phyloP scores from a whole-genome alignment of 2,888 invertebrate genomes.

The Azorinus chamasolen region DNA sequence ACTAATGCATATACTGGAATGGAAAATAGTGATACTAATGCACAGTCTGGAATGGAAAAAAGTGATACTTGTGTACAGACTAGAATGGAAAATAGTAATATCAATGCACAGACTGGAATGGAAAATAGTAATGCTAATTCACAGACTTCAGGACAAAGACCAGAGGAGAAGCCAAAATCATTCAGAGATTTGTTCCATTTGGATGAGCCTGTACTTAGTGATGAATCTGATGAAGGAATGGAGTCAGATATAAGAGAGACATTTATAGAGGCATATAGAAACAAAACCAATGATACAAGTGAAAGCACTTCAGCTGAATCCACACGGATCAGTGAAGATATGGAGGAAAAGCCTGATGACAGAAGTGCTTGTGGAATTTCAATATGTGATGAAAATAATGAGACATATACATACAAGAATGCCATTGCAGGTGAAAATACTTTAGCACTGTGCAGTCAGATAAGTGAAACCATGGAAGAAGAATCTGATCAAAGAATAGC shows the following conservation, averaged over 20 bases:
- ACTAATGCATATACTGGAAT: neutral
- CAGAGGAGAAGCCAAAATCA: no score
- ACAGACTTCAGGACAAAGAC: conserved; percentile 2
- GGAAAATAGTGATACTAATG: neutral
- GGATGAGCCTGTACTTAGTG: conserved; percentile 39
- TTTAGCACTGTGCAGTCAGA: neutral
- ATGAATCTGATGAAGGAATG: conserved; percentile 12
- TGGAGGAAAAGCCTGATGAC: neutral
- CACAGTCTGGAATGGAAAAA: neutral
- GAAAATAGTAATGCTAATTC: neutral
- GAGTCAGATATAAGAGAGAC: conserved; percentile 8
- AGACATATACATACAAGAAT: neutral
- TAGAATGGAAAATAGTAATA: neutral
- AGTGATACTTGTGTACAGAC: neutral
- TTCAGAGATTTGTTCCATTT: conserved; percentile 37
- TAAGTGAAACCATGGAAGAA: neutral
- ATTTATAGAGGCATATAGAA: neutral
- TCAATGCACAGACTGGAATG: neutral
- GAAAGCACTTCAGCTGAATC: neutral
- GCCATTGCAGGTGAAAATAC: conserved; percentile 3
- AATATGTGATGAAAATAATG: no score
- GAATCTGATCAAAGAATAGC: neutral
- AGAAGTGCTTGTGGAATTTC: neutral
- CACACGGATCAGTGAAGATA: neutral
- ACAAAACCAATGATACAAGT: conserved; percentile 3